Base-by-base conservation (phyloP, 2,113 vertebrate species). In the Rutilus rutilus region DNA sequence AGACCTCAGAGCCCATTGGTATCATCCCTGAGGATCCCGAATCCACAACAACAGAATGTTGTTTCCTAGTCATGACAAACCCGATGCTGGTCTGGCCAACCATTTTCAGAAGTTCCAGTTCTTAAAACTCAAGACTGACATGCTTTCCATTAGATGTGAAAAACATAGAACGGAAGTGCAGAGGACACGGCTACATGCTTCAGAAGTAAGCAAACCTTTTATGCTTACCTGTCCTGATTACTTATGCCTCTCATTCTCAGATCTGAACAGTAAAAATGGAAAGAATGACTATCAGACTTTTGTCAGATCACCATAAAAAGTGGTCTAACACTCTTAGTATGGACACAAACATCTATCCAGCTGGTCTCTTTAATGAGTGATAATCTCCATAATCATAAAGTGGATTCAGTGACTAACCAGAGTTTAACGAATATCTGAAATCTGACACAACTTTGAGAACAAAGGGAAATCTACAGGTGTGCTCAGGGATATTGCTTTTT, bases 1-100 rank as follows among this genome's bases (percentile, higher is more conserved):
- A 81, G 57, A 30, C 25, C n/a, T 65, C 78, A 47, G 39, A 81
- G 78, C 33, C 30, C 23, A 25, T 7, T 57, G 19, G 76, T 62
- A 62, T 79, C 78, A 62, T 82, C 79, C 62, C 79, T 23, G 79
- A 45, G 27, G 79, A 52, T 33, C 19, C 21, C 33, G 62, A 69
- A 36, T 52, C 62, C 42, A 82, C 79, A 82, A 69, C 78, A 64
- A 45, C 79, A 36, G 17, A 82, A 36, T 52, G 25, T 9, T 33
- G 9, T 82, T n/a, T 42, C 9, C 11, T 39, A 36, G 57, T 60
- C 57, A 52, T 60, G 57, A 60, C 21, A 60, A 42, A 73, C 33
- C 10, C 42, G 19, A 39, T 23, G 67, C 67, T 42, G 67, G 10
- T 73, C 69, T 42, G 10, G 36, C 2, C 2, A n/a, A 73, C 36